Evolutionary conservation across 2,113 vertebrate species (phyloP).

Genomic region (Heteronetta atricapilla): DNA sequence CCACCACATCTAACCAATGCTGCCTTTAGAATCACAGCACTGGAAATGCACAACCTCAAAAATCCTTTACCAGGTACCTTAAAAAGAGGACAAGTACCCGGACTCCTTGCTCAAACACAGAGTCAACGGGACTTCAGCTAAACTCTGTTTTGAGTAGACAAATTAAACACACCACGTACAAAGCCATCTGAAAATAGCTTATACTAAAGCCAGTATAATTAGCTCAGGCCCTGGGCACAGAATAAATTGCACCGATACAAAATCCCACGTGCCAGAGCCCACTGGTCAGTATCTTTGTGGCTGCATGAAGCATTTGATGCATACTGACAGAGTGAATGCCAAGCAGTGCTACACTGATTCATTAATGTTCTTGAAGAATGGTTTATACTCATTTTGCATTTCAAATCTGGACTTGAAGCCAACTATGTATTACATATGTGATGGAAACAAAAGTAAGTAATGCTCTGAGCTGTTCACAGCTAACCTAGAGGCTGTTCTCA

Average conservation of each 20-base stretch:
- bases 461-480: neutral
- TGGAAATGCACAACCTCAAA: neutral
- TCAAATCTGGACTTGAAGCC: neutral
- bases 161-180: neutral
- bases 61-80: neutral
- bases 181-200: neutral
- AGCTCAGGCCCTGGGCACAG: neutral
- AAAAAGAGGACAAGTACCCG: neutral
- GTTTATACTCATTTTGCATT: neutral
- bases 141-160: neutral
- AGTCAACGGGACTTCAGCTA: neutral
- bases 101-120: neutral
- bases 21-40: neutral
- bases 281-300: neutral
- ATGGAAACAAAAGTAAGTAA: neutral
- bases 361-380: neutral
- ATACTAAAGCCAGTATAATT: neutral
- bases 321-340: neutral
- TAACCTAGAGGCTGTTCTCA: neutral
- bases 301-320: neutral
- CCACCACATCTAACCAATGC: neutral
- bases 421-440: neutral
- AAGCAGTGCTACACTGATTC: neutral
- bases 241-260: neutral
- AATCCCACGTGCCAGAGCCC: neutral